Evolutionary conservation across 1,140 invertebrate species (phyloP), one percentile per base, ranked within the genome.

Genomic region (Luehdorfia chinensis): DNA sequence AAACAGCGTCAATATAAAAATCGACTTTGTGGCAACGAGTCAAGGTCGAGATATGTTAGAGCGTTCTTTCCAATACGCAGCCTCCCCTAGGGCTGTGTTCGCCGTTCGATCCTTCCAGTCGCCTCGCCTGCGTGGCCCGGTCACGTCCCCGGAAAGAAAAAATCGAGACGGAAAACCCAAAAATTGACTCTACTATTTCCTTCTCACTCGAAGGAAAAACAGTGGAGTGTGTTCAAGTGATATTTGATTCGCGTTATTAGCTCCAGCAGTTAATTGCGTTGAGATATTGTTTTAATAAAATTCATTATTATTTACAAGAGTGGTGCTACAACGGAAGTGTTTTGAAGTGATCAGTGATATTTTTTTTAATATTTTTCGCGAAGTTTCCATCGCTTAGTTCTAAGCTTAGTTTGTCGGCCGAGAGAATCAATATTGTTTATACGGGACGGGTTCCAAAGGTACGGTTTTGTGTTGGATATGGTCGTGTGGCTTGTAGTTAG

Each of bases 61-160:
- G 4, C 14, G 28, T 0, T 12, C 57, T 64, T 67, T 67, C 71
- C 61, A 62, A 72, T 66, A 77, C 77, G 71, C 78, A 83, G 75
- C 78, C 78, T 85, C 78, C 78, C 78, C 76, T 70, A 66, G 76
- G 78, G 73, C 73, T 66, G 68, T 21, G 19, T 21, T 85, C 81
- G 81, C n/a, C 66, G 71, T 73, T 85, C 81, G 81, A 85, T 85
- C 76, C 75, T 73, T 68, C 64, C 81, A 85, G 81, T 85, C 74
- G 72, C 70, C 69, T 75, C 62, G 72, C 68, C 74, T 76, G 78
- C 78, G 72, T 67, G 68, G 76, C 59, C 69, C 73, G 74, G 70
- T 66, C 75, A 55, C 63, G 67, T 73, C 46, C 67, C 72, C 57
- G 58, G 57, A 66, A 57, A 55, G 39, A 36, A 47, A 48, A 50